Conservation (phyloP, 2,113 vertebrate genomes). For the Nycticryphes semicollaris region DNA sequence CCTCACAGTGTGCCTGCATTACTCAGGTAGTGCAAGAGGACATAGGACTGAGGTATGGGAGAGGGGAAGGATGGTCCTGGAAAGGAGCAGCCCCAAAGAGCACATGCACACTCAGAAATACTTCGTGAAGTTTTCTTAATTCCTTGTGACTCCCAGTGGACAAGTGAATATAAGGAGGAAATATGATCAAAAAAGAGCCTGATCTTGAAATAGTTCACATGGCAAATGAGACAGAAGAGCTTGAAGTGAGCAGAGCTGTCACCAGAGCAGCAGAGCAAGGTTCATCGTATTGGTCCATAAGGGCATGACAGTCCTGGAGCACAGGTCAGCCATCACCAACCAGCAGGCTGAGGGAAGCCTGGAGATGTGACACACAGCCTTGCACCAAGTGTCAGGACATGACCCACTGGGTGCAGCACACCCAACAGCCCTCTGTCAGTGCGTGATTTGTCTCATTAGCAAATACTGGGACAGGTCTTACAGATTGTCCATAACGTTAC, state of each 20-base stretch:
- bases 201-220: background rate
- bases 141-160: background rate
- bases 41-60: fast-evolving
- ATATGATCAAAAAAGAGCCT: background rate
- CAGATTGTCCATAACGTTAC: background rate
- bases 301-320: background rate
- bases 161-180: background rate
- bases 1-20: background rate
- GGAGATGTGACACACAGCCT: background rate
- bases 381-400: background rate
- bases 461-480: background rate
- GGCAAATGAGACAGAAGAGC: background rate
- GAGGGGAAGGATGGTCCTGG: background rate
- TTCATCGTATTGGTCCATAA: background rate
- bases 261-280: background rate
- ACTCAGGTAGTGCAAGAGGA: background rate
- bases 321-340: fast-evolving
- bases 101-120: fast-evolving
- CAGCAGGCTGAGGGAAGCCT: background rate
- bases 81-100: background rate
- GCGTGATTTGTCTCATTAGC: background rate
- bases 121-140: background rate
- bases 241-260: background rate
- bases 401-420: background rate
- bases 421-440: background rate